Conservation (phyloP, 2,797 vertebrate genomes). For the Centroberyx gerrardi region DNA sequence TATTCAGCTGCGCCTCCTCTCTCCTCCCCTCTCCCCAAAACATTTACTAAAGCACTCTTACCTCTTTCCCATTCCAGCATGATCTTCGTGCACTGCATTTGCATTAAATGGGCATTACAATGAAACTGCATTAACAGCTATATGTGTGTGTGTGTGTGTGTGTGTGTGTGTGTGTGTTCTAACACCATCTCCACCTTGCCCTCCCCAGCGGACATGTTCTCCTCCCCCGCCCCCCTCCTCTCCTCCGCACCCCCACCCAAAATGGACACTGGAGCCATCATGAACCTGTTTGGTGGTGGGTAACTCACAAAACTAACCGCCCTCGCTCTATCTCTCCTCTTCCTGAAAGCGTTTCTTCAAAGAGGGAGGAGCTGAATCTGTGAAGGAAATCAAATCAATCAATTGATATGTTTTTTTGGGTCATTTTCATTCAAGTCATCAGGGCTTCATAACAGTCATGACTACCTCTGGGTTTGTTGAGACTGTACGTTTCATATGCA, state of each 20-base stretch:
- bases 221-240: conserved; percentile 89
- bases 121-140: conserved; percentile 25
- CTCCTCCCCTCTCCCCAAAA: conserved; percentile 17
- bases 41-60: conserved; percentile 42
- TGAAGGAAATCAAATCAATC: conserved; percentile 7
- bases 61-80: conserved; percentile 62
- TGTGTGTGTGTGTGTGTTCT: conserved; percentile 43
- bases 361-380: conserved; percentile 30
- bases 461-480: not conserved
- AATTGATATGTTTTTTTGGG: not conserved
- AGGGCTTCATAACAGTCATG: not conserved
- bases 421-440: not conserved
- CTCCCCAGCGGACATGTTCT: conserved; percentile 92
- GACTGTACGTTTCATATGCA: not conserved
- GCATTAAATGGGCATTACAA: conserved; percentile 43
- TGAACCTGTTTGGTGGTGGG: conserved; percentile 98
- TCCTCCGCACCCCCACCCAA: conserved; percentile 91
- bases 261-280: conserved; percentile 91
- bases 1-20: conserved; percentile 36
- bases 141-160: conserved; percentile 18
- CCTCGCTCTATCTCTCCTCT: conserved; percentile 30
- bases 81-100: conserved; percentile 49
- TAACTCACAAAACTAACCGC: conserved; percentile 78
- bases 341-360: conserved; percentile 27
- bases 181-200: conserved; percentile 72